Percentiles rank a stretch among this genome's conserved stretches.
Evolutionary conservation across 2,113 vertebrate genomes (phyloP).

Genomic region (Triplophysa rosa): DNA sequence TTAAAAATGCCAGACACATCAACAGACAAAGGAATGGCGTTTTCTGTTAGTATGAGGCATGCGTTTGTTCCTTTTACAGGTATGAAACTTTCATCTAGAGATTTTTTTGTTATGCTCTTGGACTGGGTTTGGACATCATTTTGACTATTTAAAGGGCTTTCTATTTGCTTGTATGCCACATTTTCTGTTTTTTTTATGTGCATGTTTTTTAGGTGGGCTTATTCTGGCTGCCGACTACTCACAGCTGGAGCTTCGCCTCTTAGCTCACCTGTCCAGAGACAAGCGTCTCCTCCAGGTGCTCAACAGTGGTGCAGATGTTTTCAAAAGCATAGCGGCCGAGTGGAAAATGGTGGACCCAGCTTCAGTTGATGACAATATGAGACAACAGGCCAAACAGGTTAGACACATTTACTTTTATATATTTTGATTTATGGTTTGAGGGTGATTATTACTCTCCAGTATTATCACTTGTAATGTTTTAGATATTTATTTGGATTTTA

Average conservation of each 20-base stretch:
- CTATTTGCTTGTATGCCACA: background rate
- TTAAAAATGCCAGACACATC: slow-evolving; percentile 53
- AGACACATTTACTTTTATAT: background rate
- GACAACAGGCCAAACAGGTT: slow-evolving; percentile 97
- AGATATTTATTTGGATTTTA: background rate
- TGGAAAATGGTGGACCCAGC: slow-evolving; percentile 87
- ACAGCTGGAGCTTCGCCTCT: slow-evolving; percentile 90
- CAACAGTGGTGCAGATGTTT: slow-evolving; percentile 87
- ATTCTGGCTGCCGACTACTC: slow-evolving; percentile 96
- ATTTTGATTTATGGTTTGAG: no score
- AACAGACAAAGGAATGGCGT: slow-evolving; percentile 72
- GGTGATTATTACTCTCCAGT: no score
- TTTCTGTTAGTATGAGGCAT: slow-evolving; percentile 93
- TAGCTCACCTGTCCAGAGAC: slow-evolving; percentile 90
- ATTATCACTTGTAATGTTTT: background rate
- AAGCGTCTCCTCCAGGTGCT: slow-evolving; percentile 83
- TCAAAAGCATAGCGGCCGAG: slow-evolving; percentile 91
- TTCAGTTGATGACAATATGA: slow-evolving; percentile 79
- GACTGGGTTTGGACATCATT: background rate
- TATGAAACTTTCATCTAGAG: slow-evolving; percentile 56
- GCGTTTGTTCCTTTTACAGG: slow-evolving; percentile 94
- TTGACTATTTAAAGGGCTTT: background rate
- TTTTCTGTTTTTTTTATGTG: background rate
- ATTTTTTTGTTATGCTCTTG: background rate
- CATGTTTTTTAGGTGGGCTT: slow-evolving; percentile 78